Evolutionary conservation across 2,888 invertebrate genomes (phyloP).

Genomic region (Lasioglossum leucozonium): DNA sequence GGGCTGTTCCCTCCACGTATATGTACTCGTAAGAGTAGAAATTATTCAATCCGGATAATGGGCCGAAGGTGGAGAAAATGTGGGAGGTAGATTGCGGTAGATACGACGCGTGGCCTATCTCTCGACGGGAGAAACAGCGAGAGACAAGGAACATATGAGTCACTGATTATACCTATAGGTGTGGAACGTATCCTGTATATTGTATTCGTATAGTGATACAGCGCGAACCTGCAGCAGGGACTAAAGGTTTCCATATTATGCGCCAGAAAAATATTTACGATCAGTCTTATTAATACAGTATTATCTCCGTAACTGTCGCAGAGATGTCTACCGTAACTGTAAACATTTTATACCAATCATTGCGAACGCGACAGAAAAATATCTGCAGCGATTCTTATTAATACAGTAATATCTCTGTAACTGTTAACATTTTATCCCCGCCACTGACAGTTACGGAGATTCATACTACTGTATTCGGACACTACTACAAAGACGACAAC

Average conservation of each 20-base stretch:
- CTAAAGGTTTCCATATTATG: background rate
- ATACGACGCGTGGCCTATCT: constrained; percentile 14
- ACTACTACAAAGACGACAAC: too few relatives aligned
- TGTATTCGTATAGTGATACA: background rate
- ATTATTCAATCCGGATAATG: constrained; percentile 63
- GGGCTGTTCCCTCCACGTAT: background rate
- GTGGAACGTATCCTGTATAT: background rate
- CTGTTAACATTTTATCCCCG: too few relatives aligned
- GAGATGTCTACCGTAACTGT: too few relatives aligned
- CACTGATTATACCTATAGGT: constrained; percentile 8
- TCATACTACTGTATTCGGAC: too few relatives aligned
- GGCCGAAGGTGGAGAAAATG: constrained; percentile 44
- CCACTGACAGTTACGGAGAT: too few relatives aligned
- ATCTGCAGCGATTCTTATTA: too few relatives aligned
- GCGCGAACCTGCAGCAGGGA: background rate
- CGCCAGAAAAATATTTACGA: background rate
- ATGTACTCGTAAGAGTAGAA: constrained; percentile 52
- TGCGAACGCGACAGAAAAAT: too few relatives aligned
- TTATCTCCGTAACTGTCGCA: too few relatives aligned
- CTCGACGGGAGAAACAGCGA: constrained; percentile 19
- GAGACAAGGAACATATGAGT: constrained; percentile 34
- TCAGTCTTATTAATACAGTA: too few relatives aligned
- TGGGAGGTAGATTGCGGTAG: constrained; percentile 52
- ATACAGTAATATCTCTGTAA: too few relatives aligned
- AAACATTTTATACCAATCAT: too few relatives aligned